Evolutionary conservation across 2,888 invertebrate species (phyloP).

Genomic region (Cerastis rubricosa): DNA sequence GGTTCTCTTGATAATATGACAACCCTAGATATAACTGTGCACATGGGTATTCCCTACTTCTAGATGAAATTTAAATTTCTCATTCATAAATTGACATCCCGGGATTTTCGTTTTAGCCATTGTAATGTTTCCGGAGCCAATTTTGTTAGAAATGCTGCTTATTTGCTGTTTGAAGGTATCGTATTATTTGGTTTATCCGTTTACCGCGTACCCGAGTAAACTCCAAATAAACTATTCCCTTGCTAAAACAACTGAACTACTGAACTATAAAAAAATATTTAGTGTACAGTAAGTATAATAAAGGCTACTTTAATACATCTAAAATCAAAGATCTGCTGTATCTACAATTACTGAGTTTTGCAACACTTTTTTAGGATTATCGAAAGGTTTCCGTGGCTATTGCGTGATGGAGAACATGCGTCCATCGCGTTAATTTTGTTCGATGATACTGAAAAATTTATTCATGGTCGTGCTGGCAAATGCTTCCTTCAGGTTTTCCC

Average conservation of each 20-base stretch:
- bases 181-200: not conserved
- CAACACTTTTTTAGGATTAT: too few relatives aligned
- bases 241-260: not conserved
- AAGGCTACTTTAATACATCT: not conserved
- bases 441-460: not conserved
- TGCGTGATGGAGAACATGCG: not conserved
- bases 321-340: not conserved
- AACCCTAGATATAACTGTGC: slow-evolving; percentile 27
- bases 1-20: not conserved
- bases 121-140: slow-evolving; percentile 41
- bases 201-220: not conserved
- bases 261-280: not conserved
- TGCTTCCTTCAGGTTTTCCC: not conserved
- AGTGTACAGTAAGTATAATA: not conserved
- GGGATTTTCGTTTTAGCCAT: slow-evolving; percentile 20
- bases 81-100: slow-evolving; percentile 43
- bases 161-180: slow-evolving; percentile 14
- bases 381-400: not conserved
- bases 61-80: slow-evolving; percentile 53
- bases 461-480: not conserved
- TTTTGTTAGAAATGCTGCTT: slow-evolving; percentile 18
- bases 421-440: not conserved
- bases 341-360: too few relatives aligned
- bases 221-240: not conserved
- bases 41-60: slow-evolving; percentile 17